Evolutionary conservation across 2,888 invertebrate genomes (phyloP).

Genomic region (Drosophila infuscata): DNA sequence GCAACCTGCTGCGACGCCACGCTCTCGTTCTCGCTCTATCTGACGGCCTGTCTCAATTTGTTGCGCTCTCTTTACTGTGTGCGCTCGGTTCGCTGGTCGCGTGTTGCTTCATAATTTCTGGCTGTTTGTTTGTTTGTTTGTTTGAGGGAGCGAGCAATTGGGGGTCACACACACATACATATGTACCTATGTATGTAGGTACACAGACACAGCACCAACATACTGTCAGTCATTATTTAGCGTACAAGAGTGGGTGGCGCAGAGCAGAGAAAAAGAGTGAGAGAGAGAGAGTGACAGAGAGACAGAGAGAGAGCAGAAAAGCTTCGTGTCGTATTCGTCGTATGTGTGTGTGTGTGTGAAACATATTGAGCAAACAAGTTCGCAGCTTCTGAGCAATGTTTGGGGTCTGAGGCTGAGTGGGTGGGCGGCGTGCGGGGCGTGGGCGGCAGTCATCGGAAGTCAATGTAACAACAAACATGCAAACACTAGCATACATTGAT

Average conservation of each 20-base stretch:
- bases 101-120: slow-evolving; percentile 71
- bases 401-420: slow-evolving; percentile 43
- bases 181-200: not conserved
- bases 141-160: slow-evolving; percentile 79
- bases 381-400: slow-evolving; percentile 77
- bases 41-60: slow-evolving; percentile 45
- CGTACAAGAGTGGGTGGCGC: slow-evolving; percentile 59
- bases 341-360: slow-evolving; percentile 64
- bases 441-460: slow-evolving; percentile 79
- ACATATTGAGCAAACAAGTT: slow-evolving; percentile 84
- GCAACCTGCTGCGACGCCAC: slow-evolving; percentile 56
- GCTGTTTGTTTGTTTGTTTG: slow-evolving; percentile 64
- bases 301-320: slow-evolving; percentile 34
- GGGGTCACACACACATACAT: slow-evolving; percentile 64
- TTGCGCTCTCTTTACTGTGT: slow-evolving; percentile 57
- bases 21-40: slow-evolving; percentile 10
- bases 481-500: slow-evolving; percentile 60
- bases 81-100: slow-evolving; percentile 65
- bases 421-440: slow-evolving; percentile 22
- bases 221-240: slow-evolving; percentile 80
- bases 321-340: slow-evolving; percentile 70
- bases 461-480: slow-evolving; percentile 82
- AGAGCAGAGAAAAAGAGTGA: slow-evolving; percentile 11
- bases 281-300: not conserved
- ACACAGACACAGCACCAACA: slow-evolving; percentile 66